Percentiles rank a stretch among this genome's conserved stretches.
These are phyloP conservation scores for Thunnus thynnus DNA, from an alignment of 2,113 vertebrate genomes.

Conservation along the genomic window DNA sequence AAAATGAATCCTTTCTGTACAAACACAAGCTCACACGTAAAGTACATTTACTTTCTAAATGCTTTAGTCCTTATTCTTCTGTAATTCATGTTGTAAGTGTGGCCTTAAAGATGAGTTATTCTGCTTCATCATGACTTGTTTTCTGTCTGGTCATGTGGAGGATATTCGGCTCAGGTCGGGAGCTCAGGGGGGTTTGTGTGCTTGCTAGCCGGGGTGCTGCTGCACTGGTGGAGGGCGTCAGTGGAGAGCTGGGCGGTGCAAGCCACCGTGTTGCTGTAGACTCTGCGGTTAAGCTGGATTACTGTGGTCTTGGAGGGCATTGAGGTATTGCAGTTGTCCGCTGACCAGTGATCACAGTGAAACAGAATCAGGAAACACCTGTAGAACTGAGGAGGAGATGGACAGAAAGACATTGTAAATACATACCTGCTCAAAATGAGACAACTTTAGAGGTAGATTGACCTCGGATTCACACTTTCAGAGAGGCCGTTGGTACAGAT, in stretches of 20 bases:
- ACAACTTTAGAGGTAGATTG: background rate
- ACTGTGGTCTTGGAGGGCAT: constrained; percentile 81
- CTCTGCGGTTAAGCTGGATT: constrained; percentile 81
- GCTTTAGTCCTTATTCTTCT: constrained; percentile 12
- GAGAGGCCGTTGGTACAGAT: background rate
- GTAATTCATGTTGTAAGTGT: background rate
- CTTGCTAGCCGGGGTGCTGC: constrained; percentile 40
- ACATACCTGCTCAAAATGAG: background rate
- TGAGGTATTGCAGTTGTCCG: constrained; percentile 66
- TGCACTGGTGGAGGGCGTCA: constrained; percentile 41
- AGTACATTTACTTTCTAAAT: constrained; percentile 8
- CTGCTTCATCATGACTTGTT: background rate
- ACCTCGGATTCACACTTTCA: background rate
- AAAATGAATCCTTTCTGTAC: constrained; percentile 9
- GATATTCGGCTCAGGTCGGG: constrained; percentile 20
- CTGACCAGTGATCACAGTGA: constrained; percentile 74
- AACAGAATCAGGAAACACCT: constrained; percentile 88
- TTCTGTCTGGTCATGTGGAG: background rate
- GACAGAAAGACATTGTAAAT: background rate
- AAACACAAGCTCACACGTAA: constrained; percentile 44
- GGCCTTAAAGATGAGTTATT: background rate
- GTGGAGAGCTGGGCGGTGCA: constrained; percentile 71
- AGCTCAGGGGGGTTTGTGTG: constrained; percentile 36
- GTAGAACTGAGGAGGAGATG: constrained; percentile 84
- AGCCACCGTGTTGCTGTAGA: constrained; percentile 77